Percentiles rank a stretch among this genome's conserved stretches.
Conservation (phyloP, 1,140 invertebrate genomes). For the Tigriopus japonicus region DNA sequence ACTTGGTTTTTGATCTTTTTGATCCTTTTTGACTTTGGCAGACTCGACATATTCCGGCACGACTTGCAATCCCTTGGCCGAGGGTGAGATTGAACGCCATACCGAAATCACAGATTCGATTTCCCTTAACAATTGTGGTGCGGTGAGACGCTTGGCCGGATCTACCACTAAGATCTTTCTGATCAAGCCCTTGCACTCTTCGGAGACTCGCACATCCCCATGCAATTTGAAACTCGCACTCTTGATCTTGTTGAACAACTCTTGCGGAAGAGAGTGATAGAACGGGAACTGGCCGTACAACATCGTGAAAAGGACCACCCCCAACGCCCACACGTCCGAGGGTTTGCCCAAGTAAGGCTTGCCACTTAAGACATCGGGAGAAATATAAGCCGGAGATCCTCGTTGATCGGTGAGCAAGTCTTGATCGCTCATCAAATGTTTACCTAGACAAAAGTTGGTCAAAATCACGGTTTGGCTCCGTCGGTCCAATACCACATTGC, state of each 20-base stretch:
- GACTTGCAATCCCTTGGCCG: constrained; percentile 1
- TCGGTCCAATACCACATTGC: constrained; percentile 56
- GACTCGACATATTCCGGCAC: not conserved
- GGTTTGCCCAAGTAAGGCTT: constrained; percentile 53
- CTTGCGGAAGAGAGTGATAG: constrained; percentile 52
- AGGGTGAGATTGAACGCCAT: constrained; percentile 21
- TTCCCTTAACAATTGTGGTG: constrained; percentile 35
- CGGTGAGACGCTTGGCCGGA: constrained; percentile 35
- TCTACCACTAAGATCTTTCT: constrained; percentile 36
- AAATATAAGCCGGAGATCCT: constrained; percentile 65
- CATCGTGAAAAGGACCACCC: constrained; percentile 64
- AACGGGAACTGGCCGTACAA: constrained; percentile 71
- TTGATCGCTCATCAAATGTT: constrained; percentile 50
- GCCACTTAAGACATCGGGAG: constrained; percentile 58
- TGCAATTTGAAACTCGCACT: constrained; percentile 43
- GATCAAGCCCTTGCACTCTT: constrained; percentile 35
- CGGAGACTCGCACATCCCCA: constrained; percentile 36
- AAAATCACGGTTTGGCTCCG: constrained; percentile 45
- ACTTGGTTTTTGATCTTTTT: not conserved
- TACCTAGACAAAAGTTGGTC: constrained; percentile 64
- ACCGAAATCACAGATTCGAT: constrained; percentile 30
- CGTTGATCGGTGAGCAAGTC: constrained; percentile 56
- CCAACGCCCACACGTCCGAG: constrained; percentile 68
- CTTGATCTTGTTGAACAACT: constrained; percentile 60
- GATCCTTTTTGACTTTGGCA: not conserved